A percentile compares a stretch with the other conserved stretches of the same genome.
Conservation (phyloP, 2,888 invertebrate species). For the Trichogramma dendrolimi region DNA sequence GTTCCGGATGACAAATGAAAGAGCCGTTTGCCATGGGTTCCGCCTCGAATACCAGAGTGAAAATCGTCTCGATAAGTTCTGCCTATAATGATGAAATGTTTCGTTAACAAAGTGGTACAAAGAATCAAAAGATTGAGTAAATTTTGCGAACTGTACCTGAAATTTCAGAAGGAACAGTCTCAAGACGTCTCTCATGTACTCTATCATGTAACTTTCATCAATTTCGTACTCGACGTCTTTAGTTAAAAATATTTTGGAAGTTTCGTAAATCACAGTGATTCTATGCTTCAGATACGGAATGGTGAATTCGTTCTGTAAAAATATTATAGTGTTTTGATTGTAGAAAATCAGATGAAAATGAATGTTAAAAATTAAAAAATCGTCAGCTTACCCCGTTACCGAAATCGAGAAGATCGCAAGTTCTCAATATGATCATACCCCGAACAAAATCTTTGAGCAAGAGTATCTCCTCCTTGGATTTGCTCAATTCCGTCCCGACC, state of each 20-base stretch:
- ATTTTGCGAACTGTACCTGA: background rate
- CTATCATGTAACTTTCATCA: background rate
- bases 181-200: background rate
- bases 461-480: background rate
- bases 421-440: background rate
- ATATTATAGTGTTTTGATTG: background rate
- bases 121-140: background rate
- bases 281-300: background rate
- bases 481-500: background rate
- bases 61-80: too few relatives aligned
- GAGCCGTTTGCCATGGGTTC: too few relatives aligned
- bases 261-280: background rate
- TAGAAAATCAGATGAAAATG: background rate
- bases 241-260: background rate
- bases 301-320: background rate
- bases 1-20: conserved; percentile 41
- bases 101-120: background rate
- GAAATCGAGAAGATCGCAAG: background rate
- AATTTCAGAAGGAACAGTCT: background rate
- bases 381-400: background rate
- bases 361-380: background rate
- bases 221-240: background rate
- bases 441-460: background rate
- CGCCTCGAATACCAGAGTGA: too few relatives aligned
- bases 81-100: background rate